Conservation (phyloP, 2,797 vertebrate species). For the Okamejei kenojei region DNA sequence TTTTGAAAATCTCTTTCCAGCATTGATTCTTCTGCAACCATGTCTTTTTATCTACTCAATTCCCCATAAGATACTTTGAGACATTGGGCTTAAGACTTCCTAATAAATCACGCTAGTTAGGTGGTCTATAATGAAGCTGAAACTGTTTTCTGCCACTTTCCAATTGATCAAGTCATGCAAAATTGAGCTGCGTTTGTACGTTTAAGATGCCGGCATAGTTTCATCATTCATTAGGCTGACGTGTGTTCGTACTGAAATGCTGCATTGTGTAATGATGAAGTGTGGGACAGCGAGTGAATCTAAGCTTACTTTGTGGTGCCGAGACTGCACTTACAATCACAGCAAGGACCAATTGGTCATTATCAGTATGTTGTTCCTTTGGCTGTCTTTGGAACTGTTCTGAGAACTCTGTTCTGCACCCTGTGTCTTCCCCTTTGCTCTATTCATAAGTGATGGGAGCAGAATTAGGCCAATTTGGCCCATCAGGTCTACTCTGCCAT, state of each 20-base stretch:
- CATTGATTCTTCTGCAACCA: conserved; percentile 13
- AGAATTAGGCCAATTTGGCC: too few relatives aligned
- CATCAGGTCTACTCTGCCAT: too few relatives aligned
- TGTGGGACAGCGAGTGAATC: too few relatives aligned
- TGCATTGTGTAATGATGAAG: neutral
- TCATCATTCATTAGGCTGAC: neutral
- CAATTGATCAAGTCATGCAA: neutral
- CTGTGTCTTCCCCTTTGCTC: too few relatives aligned
- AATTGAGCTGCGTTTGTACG: neutral
- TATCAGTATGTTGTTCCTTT: neutral
- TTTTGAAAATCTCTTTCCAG: neutral
- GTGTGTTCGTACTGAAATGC: neutral
- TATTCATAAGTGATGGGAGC: too few relatives aligned
- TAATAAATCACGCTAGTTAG: conserved; percentile 22
- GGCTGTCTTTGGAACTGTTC: too few relatives aligned
- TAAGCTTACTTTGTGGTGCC: neutral
- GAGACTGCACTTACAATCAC: neutral
- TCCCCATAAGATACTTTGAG: neutral
- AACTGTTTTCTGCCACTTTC: conserved; percentile 17
- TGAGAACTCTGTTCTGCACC: too few relatives aligned
- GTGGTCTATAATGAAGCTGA: conserved; percentile 24
- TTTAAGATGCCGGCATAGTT: neutral
- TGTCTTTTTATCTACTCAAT: neutral
- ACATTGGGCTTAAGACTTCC: neutral
- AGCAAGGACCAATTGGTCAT: neutral